Base-by-base conservation (phyloP, 1,140 invertebrate species). In the Hormaphis cornu region DNA sequence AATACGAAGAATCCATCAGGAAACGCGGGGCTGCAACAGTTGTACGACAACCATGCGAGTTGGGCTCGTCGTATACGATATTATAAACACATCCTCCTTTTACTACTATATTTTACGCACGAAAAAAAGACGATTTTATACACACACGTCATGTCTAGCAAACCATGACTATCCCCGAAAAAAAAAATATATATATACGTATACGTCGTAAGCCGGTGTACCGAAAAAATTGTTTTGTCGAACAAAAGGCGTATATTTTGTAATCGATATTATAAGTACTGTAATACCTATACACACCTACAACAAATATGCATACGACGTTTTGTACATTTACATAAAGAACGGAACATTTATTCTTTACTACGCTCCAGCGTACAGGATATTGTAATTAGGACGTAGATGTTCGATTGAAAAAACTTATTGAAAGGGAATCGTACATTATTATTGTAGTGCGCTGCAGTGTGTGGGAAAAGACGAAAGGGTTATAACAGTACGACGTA, bases 91-190 rank as follows among this genome's bases (percentile, higher is more conserved):
- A 66, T 66, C 61, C 61, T 66, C 33, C 18, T 63, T 26, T 14
- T n/a, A 30, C 42, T 28, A 30, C 18, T 16, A 20, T 22, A n/a
- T n/a, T n/a, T n/a, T n/a, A n/a, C n/a, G n/a, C n/a, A n/a, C n/a
- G 9, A 35, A 50, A 59, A 48, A 66, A 48, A 50, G 28, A 50
- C 50, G 61, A 66, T 66, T 46, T 46, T 66, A 66, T 50, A 48
- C 61, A 66, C 61, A n/a, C n/a, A n/a, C n/a, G n/a, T n/a, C n/a
- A 66, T 66, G 61, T 50, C 18, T 66, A 46, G 61, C 61, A 66
- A 66, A 66, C 61, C 61, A 66, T 66, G 61, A 66, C n/a, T n/a
- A n/a, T n/a, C 61, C 61, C 44, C 28, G 28, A 35, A 28, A 48
- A 48, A 66, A 50, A 66, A n/a, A n/a, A n/a, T n/a, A n/a, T n/a